Conservation (phyloP, 2,113 vertebrate genomes). For the Mirounga angustirostris region DNA sequence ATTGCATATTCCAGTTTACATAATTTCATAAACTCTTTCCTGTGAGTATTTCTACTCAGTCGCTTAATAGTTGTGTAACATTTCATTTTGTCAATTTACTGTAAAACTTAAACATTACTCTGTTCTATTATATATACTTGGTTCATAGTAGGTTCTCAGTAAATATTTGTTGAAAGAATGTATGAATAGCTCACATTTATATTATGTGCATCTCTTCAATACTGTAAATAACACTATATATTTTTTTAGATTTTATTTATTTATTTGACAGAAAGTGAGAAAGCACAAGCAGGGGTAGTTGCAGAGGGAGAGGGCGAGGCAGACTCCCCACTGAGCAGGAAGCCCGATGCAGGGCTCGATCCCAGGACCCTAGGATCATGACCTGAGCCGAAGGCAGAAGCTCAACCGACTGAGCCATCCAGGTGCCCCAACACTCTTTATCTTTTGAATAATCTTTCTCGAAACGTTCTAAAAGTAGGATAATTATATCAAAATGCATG, state of each 20-base stretch:
- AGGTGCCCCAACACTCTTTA: neutral
- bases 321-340: neutral
- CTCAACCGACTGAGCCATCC: neutral
- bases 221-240: constrained; percentile 21
- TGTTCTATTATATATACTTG: constrained; percentile 38
- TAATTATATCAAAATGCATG: constrained; percentile 34
- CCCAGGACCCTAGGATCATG: neutral
- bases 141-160: neutral
- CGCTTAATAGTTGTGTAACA: constrained; percentile 33
- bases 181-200: neutral
- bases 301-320: neutral
- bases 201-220: constrained; percentile 31
- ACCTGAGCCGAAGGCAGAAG: neutral
- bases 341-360: neutral
- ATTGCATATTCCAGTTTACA: constrained; percentile 34
- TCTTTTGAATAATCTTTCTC: constrained; percentile 42
- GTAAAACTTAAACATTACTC: neutral
- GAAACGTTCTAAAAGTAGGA: constrained; percentile 34
- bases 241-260: neutral
- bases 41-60: constrained; percentile 18
- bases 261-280: neutral
- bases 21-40: constrained; percentile 44
- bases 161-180: constrained; percentile 54
- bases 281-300: neutral
- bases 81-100: constrained; percentile 57